These are phyloP conservation scores for Sinhomidia bicolor DNA, from an alignment of 2,888 invertebrate species.

Conservation along the genomic window DNA sequence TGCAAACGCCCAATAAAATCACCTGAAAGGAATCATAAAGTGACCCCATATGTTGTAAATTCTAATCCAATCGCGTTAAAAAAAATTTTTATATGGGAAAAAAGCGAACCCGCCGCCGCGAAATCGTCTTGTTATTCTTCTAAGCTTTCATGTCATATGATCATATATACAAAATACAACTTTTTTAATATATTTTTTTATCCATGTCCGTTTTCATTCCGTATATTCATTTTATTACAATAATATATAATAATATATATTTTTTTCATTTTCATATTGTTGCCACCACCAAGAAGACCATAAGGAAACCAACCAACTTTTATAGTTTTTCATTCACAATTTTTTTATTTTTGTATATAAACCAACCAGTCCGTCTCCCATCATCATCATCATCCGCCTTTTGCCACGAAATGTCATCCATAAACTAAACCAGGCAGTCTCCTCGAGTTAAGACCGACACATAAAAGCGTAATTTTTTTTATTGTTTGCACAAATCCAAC, in stretches of 20 bases:
- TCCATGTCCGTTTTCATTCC: background rate
- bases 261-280: background rate
- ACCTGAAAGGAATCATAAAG: conserved; percentile 56
- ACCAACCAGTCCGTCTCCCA: too few species aligned
- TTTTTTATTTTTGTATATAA: too few species aligned
- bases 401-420: background rate
- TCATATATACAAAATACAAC: too few species aligned
- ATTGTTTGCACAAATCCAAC: conserved; percentile 31
- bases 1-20: conserved; percentile 66
- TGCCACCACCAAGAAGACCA: background rate
- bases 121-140: conserved; percentile 13
- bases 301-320: background rate
- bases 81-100: background rate
- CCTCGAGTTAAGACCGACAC: background rate
- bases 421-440: too few species aligned
- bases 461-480: conserved; percentile 19
- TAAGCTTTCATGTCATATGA: background rate
- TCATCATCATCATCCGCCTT: background rate
- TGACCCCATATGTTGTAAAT: conserved; percentile 52
- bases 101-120: background rate
- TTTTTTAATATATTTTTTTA: background rate
- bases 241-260: too few species aligned
- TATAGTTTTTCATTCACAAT: conserved; percentile 22
- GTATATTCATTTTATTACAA: background rate
- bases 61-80: conserved; percentile 42